Conservation (phyloP, 2,888 invertebrate genomes). For the Ennomos quercinarius region DNA sequence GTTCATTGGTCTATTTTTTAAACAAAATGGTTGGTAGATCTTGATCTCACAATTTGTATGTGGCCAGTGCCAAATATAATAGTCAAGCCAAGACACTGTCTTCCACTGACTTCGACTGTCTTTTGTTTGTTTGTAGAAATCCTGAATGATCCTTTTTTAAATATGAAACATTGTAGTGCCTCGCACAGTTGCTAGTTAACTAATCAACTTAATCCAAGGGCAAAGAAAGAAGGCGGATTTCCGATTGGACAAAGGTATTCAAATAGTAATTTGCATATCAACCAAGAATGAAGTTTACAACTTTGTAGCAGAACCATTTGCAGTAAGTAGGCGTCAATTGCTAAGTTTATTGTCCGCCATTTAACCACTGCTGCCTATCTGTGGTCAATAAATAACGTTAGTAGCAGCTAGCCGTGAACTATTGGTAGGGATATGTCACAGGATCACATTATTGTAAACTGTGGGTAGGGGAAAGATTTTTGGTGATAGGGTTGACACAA, state of each 20-base stretch:
- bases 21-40: no score
- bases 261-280: not conserved
- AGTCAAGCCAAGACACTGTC: no score
- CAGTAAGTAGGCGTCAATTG: conserved; percentile 56
- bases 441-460: conserved; percentile 17
- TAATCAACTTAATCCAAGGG: no score
- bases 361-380: conserved; percentile 47
- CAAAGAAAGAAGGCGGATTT: no score
- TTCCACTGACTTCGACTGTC: no score
- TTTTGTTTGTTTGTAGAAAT: no score
- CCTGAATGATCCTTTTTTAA: no score
- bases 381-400: conserved; percentile 69
- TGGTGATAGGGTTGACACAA: conserved; percentile 2
- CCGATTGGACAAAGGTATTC: not conserved
- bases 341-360: conserved; percentile 47
- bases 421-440: conserved; percentile 41
- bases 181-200: no score
- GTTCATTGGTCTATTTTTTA: no score
- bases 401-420: conserved; percentile 63
- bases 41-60: no score
- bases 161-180: no score
- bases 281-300: conserved; percentile 47
- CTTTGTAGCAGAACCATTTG: conserved; percentile 47
- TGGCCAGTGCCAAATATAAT: no score
- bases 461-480: conserved; percentile 24